These are phyloP conservation scores for Cecropterus lyciades DNA, from an alignment of 1,140 invertebrate genomes.

Conservation along the genomic window DNA sequence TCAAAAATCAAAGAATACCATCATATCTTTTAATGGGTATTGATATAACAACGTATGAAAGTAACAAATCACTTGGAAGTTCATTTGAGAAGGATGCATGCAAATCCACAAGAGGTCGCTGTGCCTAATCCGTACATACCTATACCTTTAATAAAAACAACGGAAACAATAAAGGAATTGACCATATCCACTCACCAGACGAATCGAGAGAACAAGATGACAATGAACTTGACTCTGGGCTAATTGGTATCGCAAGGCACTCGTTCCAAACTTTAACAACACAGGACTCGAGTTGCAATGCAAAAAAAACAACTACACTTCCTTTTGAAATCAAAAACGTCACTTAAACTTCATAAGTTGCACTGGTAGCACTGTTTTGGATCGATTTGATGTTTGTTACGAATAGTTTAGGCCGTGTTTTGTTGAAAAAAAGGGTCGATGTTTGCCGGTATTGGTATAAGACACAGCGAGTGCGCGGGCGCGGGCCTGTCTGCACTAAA, in stretches of 20 bases:
- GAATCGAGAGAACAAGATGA: conserved; percentile 62
- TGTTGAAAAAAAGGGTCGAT: conserved; percentile 54
- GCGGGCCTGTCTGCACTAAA: conserved; percentile 60
- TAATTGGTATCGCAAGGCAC: conserved; percentile 55
- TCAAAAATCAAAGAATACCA: neutral
- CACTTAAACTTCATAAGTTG: conserved; percentile 27
- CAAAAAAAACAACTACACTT: conserved; percentile 45
- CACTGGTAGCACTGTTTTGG: conserved; percentile 34
- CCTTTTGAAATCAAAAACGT: conserved; percentile 22
- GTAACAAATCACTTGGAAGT: neutral
- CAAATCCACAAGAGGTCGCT: conserved; percentile 27
- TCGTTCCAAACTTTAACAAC: conserved; percentile 50
- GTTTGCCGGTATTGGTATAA: conserved; percentile 45
- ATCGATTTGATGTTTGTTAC: conserved; percentile 26
- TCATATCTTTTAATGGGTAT: neutral
- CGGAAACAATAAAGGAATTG: conserved; percentile 60
- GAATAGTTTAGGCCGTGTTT: conserved; percentile 38
- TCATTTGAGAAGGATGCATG: conserved; percentile 17
- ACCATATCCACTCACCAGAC: conserved; percentile 63
- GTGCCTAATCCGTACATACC: conserved; percentile 1
- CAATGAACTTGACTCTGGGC: conserved; percentile 67
- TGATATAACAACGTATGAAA: neutral
- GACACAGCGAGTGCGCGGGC: conserved; percentile 61
- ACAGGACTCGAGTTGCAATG: conserved; percentile 47
- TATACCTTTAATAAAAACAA: conserved; percentile 17